Conservation (phyloP, 2,113 vertebrate species). For the Rissa tridactyla region DNA sequence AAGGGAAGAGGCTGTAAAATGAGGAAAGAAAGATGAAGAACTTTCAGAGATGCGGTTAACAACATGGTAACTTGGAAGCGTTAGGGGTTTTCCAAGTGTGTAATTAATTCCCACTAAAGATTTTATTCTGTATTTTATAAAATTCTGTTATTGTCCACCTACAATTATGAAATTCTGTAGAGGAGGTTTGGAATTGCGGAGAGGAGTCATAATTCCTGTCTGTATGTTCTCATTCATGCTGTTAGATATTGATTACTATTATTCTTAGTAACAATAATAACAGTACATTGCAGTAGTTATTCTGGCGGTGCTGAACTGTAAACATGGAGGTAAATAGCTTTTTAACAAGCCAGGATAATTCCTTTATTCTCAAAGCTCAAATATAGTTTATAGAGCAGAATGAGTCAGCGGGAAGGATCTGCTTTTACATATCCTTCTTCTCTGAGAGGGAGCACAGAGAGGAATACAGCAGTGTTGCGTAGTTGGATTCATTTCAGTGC, state of each 20-base stretch:
- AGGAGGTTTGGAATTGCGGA: not conserved
- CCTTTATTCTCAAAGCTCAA: not conserved
- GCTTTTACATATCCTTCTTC: not conserved
- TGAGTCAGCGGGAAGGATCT: not conserved
- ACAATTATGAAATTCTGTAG: not conserved
- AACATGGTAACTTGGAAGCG: accelerated
- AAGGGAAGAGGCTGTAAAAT: not conserved
- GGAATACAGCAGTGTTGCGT: not conserved
- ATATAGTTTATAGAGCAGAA: not conserved
- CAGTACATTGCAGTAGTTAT: not conserved
- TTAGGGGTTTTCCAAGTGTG: not conserved
- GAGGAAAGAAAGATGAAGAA: not conserved
- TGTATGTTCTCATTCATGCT: not conserved
- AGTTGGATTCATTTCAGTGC: not conserved
- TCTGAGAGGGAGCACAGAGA: not conserved
- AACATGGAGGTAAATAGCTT: not conserved
- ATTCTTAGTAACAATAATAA: not conserved
- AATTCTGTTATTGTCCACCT: not conserved
- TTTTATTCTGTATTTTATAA: not conserved
- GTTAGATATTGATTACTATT: not conserved
- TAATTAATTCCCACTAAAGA: not conserved
- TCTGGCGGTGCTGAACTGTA: not conserved
- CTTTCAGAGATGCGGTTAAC: not conserved
- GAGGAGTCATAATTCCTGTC: not conserved
- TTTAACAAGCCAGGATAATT: not conserved